These are phyloP conservation scores for Schrankia costaestrigalis DNA, from an alignment of 2,888 invertebrate genomes.

Conservation along the genomic window DNA sequence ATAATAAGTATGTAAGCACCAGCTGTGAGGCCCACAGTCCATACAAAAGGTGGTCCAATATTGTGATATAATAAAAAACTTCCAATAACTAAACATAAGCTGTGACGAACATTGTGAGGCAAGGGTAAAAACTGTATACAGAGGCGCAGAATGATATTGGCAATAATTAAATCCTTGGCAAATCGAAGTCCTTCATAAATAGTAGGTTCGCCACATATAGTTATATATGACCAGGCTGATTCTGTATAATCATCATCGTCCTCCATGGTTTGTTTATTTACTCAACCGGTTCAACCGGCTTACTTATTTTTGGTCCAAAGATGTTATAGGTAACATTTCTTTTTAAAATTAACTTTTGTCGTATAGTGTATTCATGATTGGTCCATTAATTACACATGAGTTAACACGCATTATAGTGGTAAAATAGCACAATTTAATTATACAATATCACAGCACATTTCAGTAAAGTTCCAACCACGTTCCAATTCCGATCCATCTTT, in stretches of 20 bases:
- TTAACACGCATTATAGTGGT: too few relatives aligned
- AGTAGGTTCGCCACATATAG: conserved; percentile 70
- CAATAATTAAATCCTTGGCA: conserved; percentile 72
- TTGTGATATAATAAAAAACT: conserved; percentile 65
- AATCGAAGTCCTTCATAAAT: conserved; percentile 70
- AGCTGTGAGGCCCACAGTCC: conserved; percentile 67
- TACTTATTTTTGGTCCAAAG: too few relatives aligned
- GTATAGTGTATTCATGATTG: too few relatives aligned
- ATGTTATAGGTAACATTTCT: too few relatives aligned
- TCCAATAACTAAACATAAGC: conserved; percentile 66
- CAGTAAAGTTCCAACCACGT: too few relatives aligned
- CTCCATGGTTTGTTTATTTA: too few relatives aligned
- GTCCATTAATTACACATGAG: too few relatives aligned
- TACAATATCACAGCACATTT: too few relatives aligned
- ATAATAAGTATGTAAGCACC: conserved; percentile 62
- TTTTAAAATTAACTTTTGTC: too few relatives aligned
- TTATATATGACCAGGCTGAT: conserved; percentile 61
- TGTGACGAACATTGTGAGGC: conserved; percentile 70
- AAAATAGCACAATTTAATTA: too few relatives aligned
- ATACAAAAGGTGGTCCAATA: conserved; percentile 63
- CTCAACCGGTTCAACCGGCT: too few relatives aligned
- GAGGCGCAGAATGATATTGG: conserved; percentile 63
- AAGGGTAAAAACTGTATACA: conserved; percentile 62
- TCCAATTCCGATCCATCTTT: too few relatives aligned
- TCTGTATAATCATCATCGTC: conserved; percentile 65